phyloP scores from a whole-genome alignment of 1,140 invertebrate species.

The Dolichoris vasculosae region DNA sequence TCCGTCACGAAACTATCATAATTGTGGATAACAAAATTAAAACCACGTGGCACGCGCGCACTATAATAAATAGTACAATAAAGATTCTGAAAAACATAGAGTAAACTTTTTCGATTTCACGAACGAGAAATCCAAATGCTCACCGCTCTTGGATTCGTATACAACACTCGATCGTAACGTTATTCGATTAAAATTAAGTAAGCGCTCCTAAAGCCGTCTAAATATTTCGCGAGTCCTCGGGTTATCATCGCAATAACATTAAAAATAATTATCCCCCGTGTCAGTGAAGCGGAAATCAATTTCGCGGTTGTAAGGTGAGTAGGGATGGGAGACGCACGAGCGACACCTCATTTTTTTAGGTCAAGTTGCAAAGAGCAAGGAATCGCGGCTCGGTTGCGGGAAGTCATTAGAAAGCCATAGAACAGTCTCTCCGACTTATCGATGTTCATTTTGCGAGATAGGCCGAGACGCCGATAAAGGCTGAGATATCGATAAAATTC shows the following conservation, averaged over 20 bases:
- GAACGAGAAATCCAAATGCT: no score
- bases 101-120: background rate
- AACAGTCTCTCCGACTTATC: constrained; percentile 55
- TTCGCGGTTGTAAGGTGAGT: no score
- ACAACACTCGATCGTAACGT: no score
- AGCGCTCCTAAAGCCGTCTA: no score
- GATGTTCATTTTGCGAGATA: background rate
- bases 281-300: no score
- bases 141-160: no score
- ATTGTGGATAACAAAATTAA: background rate
- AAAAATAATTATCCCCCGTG: background rate
- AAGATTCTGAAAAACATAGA: background rate
- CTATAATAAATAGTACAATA: background rate
- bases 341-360: constrained; percentile 2
- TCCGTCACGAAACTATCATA: background rate
- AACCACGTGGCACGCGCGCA: background rate
- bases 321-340: no score
- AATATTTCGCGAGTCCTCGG: no score
- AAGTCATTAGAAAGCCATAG: constrained; percentile 59
- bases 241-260: background rate
- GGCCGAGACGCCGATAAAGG: no score
- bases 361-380: background rate
- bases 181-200: no score
- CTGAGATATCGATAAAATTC: background rate
- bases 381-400: background rate